These are phyloP conservation scores for Malurus elegans DNA, from an alignment of 2,113 vertebrate genomes.

Conservation along the genomic window DNA sequence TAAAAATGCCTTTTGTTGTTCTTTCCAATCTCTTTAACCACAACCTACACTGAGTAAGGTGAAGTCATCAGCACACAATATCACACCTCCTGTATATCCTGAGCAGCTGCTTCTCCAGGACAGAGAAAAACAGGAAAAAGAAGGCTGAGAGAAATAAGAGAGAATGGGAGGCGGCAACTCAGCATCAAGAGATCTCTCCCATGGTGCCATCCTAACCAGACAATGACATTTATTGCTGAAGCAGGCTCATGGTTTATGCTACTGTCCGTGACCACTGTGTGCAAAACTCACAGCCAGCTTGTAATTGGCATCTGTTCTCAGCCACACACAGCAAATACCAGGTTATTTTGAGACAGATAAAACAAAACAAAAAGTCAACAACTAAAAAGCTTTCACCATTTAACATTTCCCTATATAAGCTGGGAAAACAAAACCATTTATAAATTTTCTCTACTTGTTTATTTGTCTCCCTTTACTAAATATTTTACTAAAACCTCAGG, in stretches of 20 bases:
- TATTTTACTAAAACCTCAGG: neutral
- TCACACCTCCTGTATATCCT: neutral
- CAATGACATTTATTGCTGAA: neutral
- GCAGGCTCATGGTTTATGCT: neutral
- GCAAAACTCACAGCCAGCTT: neutral
- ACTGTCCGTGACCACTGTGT: neutral
- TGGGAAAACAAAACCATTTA: neutral
- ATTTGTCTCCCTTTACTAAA: neutral
- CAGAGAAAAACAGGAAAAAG: neutral
- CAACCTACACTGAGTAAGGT: neutral
- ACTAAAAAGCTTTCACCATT: neutral
- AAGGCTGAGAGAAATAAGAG: neutral
- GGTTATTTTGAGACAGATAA: neutral
- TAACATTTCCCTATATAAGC: neutral
- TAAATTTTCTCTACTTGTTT: neutral
- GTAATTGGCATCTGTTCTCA: neutral
- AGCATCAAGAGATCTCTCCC: neutral
- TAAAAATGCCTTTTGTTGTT: neutral
- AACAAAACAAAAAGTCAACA: neutral
- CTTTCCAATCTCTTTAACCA: neutral
- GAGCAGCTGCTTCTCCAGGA: neutral
- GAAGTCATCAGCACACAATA: neutral
- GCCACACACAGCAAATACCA: neutral
- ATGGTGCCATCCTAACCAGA: neutral
- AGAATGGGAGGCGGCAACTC: neutral